Evolutionary conservation across 2,113 vertebrate genomes (phyloP).

Genomic region (Aldabrachelys gigantea): DNA sequence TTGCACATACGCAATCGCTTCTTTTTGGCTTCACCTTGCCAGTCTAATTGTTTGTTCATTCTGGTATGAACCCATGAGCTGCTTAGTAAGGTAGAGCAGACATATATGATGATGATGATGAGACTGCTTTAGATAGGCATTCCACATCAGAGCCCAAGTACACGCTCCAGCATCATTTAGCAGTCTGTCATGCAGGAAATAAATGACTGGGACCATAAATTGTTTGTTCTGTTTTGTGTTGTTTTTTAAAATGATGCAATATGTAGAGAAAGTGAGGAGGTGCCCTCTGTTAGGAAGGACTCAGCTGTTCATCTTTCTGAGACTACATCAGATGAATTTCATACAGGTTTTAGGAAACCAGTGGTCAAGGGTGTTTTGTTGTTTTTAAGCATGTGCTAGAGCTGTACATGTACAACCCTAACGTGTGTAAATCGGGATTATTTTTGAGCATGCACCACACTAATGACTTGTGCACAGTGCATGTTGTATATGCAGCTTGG

Average conservation of each 20-base stretch:
- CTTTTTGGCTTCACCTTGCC: neutral
- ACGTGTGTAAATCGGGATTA: neutral
- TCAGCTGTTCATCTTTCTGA: neutral
- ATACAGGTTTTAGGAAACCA: neutral
- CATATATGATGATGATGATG: neutral
- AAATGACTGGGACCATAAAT: neutral
- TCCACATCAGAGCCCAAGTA: neutral
- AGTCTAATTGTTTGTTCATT: neutral
- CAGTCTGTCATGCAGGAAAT: neutral
- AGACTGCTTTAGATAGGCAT: neutral
- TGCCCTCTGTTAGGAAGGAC: neutral
- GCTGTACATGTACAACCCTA: neutral
- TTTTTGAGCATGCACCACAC: rapidly evolving
- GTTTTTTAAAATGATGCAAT: neutral
- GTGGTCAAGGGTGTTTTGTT: neutral
- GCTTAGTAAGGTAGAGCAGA: neutral
- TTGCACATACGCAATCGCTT: neutral
- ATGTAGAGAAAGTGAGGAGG: neutral
- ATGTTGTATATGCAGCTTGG: rapidly evolving
- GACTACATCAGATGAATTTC: neutral
- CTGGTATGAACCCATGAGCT: neutral
- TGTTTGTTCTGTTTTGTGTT: neutral
- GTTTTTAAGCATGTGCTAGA: neutral
- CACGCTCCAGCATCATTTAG: neutral
- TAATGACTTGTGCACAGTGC: neutral